Evolutionary conservation across 2,113 vertebrate species (phyloP), one percentile per base, ranked within the genome.

Genomic region (Channa argus): DNA sequence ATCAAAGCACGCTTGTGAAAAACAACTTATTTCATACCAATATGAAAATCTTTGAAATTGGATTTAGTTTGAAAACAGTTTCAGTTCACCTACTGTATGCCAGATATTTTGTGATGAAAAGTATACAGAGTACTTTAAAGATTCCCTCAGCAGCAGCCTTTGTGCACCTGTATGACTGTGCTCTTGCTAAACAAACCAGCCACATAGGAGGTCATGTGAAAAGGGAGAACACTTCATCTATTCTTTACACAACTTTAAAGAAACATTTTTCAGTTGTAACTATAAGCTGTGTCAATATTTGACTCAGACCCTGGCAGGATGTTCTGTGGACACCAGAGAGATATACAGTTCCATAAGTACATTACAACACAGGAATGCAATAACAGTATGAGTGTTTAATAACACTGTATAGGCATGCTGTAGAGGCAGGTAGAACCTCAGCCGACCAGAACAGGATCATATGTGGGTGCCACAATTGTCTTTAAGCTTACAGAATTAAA

Each of bases 211-310:
- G 63, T 69, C 77, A 54, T 24, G 43, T 7, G 15, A 64, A 71
- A 83, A 79, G 68, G 41, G 41, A 73, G 60, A 86, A 67, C 53
- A 71, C 41, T 86, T 73, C 63, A 88, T 74, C 60, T 77, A 14
- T 63, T 69, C 65, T 76, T 58, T 8, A 39, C 37, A 41, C 55
- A 5, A 78, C 83, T 79, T 77, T 78, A 43, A 77, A 71, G 83
- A 51, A 77, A 65, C 50, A 47, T 76, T 55, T 66, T 69, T 71
- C 56, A 55, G 46, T 79, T 71, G 87, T 71, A 90, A 88, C 75
- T 63, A 56, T 81, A 88, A 84, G 80, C 89, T 87, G 62, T 84
- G 88, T 87, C 88, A 91, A 91, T 88, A 88, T 89, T 89, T 87
- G 65, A 82, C 69, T 75, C 67, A 64, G 67, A 69, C 76, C 49